Evolutionary conservation across 2,113 vertebrate genomes (phyloP), one percentile per base, ranked within the genome.

Genomic region (Nematolebias whitei): DNA sequence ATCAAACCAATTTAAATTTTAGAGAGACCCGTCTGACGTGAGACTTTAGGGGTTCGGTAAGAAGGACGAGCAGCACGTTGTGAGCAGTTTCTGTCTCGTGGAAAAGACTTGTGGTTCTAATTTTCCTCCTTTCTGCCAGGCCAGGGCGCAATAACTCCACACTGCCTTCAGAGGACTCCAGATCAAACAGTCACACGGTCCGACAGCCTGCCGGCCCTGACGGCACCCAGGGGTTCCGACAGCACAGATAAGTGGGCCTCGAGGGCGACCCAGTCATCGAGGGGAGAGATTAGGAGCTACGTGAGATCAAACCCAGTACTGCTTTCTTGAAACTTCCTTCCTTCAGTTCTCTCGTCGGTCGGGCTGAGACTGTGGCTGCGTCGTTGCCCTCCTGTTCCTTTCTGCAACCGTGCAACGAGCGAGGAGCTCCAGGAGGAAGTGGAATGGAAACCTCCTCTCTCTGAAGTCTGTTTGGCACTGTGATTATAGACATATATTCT

Each of bases 171-270:
- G 96, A 98, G 70, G 96, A 98, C 64, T 86, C 80, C 86, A 87
- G 95, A 70, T 94, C 95, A 86, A 93, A 94, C 92, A 96, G 93
- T 85, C 94, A 95, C 70, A 93, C 95, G 88, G 94, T 97, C 83
- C 88, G 96, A 76, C 96, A 98, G 84, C 95, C 96, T 4, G 88
- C 93, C 78, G 94, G 95, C 80, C 96, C 96, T 13, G 97, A 98
- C 47, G 94, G 96, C 78, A 95, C 94, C 54, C 97, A 96, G 58
- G 96, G 97, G 85, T 97, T 98, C 93, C 93, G 94, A 82, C 96
- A 98, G 68, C 94, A 95, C 92, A 98, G 97, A 98, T 99, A 97
- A 93, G 65, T 70, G 61, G 70, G 77, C 77, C 79, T 19, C 19
- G 44, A 45, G 85, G 63, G 79, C 75, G 72, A 48, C 79, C 58